Conservation (phyloP, 2,113 vertebrate genomes). For the Entomyzon cyanotis region DNA sequence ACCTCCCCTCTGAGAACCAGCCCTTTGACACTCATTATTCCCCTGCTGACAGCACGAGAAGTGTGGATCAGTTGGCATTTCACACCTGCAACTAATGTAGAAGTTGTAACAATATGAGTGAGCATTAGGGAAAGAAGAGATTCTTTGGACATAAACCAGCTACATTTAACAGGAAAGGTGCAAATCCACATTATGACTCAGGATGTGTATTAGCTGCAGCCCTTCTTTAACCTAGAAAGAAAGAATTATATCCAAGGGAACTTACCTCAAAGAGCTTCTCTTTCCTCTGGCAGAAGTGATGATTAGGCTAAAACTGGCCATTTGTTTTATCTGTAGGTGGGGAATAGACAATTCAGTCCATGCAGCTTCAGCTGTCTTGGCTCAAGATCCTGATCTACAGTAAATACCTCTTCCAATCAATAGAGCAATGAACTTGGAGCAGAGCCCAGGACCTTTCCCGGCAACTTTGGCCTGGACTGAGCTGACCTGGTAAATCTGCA, state of each 20-base stretch:
- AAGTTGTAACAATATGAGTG: neutral
- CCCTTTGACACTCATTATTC: slow-evolving; percentile 11
- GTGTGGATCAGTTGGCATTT: slow-evolving; percentile 8
- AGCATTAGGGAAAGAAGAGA: neutral
- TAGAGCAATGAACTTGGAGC: neutral
- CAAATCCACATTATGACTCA: slow-evolving; percentile 17
- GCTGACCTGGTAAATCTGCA: neutral
- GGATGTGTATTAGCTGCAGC: neutral
- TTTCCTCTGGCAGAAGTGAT: slow-evolving; percentile 18
- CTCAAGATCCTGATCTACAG: neutral
- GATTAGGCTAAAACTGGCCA: slow-evolving; percentile 4
- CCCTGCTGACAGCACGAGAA: slow-evolving; percentile 9
- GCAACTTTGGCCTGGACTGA: neutral
- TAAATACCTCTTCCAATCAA: neutral
- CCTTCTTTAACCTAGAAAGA: slow-evolving; percentile 4
- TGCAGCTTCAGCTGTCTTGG: neutral
- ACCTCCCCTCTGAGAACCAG: slow-evolving; percentile 4
- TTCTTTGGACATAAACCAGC: neutral
- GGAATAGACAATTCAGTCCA: neutral
- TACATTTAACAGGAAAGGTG: slow-evolving; percentile 23
- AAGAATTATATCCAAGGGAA: slow-evolving; percentile 31
- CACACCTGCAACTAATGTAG: slow-evolving; percentile 53
- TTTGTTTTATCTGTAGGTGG: slow-evolving; percentile 14
- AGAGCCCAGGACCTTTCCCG: neutral
- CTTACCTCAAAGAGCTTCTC: slow-evolving; percentile 18